Conservation (phyloP, 2,797 vertebrate genomes). For the Heterohyrax brucei region DNA sequence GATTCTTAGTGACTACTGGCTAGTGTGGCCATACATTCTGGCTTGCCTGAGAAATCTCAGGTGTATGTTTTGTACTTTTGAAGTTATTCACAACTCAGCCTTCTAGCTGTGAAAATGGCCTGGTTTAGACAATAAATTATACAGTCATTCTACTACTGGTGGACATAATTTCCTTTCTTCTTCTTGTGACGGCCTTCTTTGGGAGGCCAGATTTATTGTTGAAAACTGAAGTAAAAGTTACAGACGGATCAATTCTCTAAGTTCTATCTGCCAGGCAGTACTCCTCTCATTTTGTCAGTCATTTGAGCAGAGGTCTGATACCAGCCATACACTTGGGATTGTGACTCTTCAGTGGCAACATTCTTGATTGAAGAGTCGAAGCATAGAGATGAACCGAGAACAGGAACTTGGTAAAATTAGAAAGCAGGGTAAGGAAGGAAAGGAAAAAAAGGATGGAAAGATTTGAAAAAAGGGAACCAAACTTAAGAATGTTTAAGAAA, state of each 20-base stretch:
- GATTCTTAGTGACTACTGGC: not conserved
- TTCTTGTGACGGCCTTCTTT: not conserved
- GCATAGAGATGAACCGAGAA: not conserved
- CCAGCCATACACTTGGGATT: not conserved
- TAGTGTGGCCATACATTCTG: not conserved
- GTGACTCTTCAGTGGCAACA: not conserved
- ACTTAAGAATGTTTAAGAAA: not conserved
- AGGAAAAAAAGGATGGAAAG: not conserved
- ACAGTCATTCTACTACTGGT: not conserved
- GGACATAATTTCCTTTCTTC: not conserved
- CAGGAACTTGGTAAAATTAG: conserved; percentile 45
- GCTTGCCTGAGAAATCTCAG: not conserved
- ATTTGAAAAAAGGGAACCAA: not conserved
- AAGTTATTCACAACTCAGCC: not conserved
- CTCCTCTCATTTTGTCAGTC: conserved; percentile 38
- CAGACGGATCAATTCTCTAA: not conserved
- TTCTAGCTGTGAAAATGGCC: not conserved
- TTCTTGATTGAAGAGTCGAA: conserved; percentile 43
- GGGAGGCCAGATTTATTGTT: not conserved
- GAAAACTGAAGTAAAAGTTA: not conserved
- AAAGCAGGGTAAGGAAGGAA: not conserved
- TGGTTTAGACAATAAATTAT: not conserved
- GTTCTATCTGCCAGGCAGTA: not conserved
- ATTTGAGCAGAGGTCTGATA: not conserved
- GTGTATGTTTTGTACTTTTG: not conserved